These are phyloP conservation scores for Chiloscyllium punctatum DNA, from an alignment of 2,797 vertebrate genomes.

Conservation along the genomic window DNA sequence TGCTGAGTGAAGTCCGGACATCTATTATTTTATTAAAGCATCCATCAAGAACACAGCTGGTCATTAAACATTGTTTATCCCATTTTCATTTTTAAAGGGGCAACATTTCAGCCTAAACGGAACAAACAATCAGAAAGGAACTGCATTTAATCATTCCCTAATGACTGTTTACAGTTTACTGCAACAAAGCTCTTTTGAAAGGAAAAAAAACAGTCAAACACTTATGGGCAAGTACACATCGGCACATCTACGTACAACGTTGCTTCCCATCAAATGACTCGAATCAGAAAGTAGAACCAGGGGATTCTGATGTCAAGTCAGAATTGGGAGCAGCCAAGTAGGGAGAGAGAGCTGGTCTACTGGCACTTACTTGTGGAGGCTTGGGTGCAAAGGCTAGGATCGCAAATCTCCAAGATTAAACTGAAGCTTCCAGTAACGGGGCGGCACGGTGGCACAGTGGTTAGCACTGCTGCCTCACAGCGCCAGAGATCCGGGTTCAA, in stretches of 20 bases:
- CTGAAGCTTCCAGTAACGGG: neutral
- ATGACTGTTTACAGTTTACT: neutral
- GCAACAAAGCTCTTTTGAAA: neutral
- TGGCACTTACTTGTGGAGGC: neutral
- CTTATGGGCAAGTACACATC: neutral
- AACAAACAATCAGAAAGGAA: slow-evolving; percentile 12
- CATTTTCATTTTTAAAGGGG: neutral
- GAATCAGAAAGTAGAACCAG: neutral
- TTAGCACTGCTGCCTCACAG: too few species aligned
- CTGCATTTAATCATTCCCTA: neutral
- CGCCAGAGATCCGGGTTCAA: too few species aligned
- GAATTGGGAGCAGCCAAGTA: neutral
- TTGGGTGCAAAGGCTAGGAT: neutral
- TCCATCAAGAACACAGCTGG: neutral
- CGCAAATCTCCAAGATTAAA: neutral
- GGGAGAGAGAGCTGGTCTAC: neutral
- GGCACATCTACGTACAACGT: neutral
- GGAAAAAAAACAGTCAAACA: neutral
- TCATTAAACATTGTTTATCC: neutral
- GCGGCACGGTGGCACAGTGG: too few species aligned
- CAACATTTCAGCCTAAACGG: neutral
- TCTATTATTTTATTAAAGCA: neutral
- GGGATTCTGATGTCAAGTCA: neutral
- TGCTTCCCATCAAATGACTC: neutral
- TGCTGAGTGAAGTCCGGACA: neutral